Evolutionary conservation across 2,888 invertebrate species (phyloP).

Genomic region (Gandaritis pyraliata): DNA sequence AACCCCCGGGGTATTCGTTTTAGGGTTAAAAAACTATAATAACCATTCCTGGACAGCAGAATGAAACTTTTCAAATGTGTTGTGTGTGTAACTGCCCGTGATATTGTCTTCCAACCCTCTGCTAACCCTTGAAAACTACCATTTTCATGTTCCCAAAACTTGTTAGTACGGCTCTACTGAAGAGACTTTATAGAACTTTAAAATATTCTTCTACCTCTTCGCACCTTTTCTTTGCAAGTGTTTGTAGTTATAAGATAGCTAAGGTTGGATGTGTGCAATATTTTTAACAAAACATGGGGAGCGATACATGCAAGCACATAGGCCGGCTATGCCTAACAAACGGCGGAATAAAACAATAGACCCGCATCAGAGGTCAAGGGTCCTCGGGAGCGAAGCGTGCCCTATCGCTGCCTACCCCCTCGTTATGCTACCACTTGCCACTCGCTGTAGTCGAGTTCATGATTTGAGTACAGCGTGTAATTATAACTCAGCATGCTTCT

Average conservation of each 20-base stretch:
- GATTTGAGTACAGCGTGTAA: slow-evolving; percentile 15
- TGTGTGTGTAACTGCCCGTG: no score
- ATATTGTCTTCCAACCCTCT: no score
- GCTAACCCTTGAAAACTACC: no score
- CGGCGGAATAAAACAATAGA: slow-evolving; percentile 31
- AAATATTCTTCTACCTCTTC: no score
- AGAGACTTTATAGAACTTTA: neutral
- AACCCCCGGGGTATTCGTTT: slow-evolving; percentile 12
- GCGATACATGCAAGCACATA: neutral
- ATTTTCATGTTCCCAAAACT: no score
- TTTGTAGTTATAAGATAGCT: no score
- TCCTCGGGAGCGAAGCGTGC: slow-evolving; percentile 46
- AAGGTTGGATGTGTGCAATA: no score
- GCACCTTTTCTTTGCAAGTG: neutral
- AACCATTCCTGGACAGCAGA: neutral
- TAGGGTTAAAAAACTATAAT: slow-evolving; percentile 26
- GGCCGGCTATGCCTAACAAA: neutral
- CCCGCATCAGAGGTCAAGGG: slow-evolving; percentile 33
- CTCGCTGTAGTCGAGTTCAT: slow-evolving; percentile 12
- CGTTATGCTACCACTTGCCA: slow-evolving; percentile 22
- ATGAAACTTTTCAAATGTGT: neutral
- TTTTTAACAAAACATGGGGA: neutral
- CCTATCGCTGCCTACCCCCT: slow-evolving; percentile 52
- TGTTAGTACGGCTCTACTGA: no score
- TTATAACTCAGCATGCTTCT: neutral